Conservation (phyloP, 2,797 vertebrate genomes). For the Acropternis orthonyx region DNA sequence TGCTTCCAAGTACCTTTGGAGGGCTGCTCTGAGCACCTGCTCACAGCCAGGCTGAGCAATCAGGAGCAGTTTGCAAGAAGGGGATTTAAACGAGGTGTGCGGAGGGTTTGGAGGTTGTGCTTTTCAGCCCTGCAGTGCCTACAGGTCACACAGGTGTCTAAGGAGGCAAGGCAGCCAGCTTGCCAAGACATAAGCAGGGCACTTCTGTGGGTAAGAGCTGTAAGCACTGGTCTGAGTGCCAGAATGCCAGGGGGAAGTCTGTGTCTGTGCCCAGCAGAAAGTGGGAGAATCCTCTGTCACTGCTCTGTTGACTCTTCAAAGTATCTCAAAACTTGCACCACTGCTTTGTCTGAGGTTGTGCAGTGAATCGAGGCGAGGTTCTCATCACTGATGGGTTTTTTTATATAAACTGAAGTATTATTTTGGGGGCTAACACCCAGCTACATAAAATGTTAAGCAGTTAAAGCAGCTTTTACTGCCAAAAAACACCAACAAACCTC, state of each 20-base stretch:
- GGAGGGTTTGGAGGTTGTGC: neutral
- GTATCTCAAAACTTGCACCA: neutral
- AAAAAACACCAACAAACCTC: neutral
- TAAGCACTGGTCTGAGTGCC: neutral
- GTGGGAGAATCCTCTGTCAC: neutral
- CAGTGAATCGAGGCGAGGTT: neutral
- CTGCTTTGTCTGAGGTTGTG: neutral
- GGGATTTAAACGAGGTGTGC: neutral
- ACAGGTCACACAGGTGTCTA: neutral
- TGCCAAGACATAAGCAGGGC: neutral
- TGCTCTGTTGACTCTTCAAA: neutral
- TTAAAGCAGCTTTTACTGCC: neutral
- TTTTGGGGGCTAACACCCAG: neutral
- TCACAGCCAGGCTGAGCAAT: rapidly evolving
- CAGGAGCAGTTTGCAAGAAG: neutral
- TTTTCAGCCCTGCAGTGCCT: neutral
- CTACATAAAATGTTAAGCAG: neutral
- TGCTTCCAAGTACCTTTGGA: neutral
- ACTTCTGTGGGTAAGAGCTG: neutral
- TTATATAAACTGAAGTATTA: neutral
- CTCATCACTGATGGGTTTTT: neutral
- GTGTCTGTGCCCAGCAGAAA: neutral
- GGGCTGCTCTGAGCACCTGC: neutral
- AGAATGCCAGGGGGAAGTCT: neutral
- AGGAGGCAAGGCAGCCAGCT: neutral